Evolutionary conservation across 2,113 vertebrate species (phyloP), one percentile per base, ranked within the genome.

Genomic region (Pholis gunnellus): DNA sequence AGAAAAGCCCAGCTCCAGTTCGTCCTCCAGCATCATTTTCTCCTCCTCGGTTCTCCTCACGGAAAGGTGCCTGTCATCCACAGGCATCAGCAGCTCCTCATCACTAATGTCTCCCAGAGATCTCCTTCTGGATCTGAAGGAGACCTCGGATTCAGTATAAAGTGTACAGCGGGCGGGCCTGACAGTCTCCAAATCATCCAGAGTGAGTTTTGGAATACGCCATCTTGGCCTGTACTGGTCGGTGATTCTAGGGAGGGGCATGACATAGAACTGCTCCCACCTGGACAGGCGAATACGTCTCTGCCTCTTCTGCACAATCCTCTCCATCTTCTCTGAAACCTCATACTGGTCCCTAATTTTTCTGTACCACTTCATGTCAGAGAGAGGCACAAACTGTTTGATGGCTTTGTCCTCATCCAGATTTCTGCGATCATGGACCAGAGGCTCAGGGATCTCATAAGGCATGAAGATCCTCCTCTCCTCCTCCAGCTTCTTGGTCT

Each of bases 351-450:
- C 97, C 87, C 96, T 93, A 9, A 99, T 91, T 84, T 96, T 99
- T 91, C 95, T 97, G 89, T 99, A 99, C 98, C 98, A 99, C 88
- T 98, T 99, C 98, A 99, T 99, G 78, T 99, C 98, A 80, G 98
- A 99, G 82, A 99, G 95, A 50, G 98, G 95, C 78, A 99, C 96
- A 87, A 96, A 99, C 66, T 97, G 95, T 91, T 98, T 99, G 81
- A 99, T 99, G 29, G 14, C 86, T 81, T 96, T 97, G 92, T 99
- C 96, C 94, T 99, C 98, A 78, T 97, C 96, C 72, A 98, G 88
- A 84, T 90, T 91, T 69, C 87, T 75, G 3, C 87, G 94, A 88
- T 94, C 96, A 60, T 94, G 95, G 77, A 95, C 95, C 86, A 97
- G 95, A 77, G 96, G 95, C 64, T 97, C 96, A 82, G 98, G 98